Percentiles rank a stretch among this genome's conserved stretches.
Conservation (phyloP, 1,140 invertebrate genomes). For the Micrasema longulum region DNA sequence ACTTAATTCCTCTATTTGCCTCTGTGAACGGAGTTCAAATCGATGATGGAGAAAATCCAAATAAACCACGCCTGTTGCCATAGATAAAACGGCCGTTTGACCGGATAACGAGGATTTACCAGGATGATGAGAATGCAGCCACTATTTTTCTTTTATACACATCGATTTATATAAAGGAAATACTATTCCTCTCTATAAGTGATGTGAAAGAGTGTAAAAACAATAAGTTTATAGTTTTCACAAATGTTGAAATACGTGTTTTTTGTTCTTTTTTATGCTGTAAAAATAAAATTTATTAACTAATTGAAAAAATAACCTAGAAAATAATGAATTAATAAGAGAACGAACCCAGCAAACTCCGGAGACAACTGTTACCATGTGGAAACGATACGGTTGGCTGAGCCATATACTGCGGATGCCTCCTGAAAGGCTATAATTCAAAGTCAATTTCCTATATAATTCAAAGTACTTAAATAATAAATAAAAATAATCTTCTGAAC, state of each 20-base stretch:
- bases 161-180: no score
- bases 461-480: no score
- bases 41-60: constrained; percentile 7
- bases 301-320: constrained; percentile 3
- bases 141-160: not conserved
- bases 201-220: not conserved
- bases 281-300: constrained; percentile 12
- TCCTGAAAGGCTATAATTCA: no score
- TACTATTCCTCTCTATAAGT: no score
- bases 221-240: not conserved
- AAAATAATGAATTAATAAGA: no score
- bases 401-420: no score
- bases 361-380: no score
- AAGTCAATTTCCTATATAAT: no score
- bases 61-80: constrained; percentile 17
- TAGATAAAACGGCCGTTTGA: constrained; percentile 9
- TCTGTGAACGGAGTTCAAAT: not conserved
- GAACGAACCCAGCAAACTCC: no score
- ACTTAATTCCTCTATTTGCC: not conserved
- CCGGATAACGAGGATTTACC: constrained; percentile 22
- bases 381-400: no score
- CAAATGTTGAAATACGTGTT: not conserved
- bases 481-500: no score
- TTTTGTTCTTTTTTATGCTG: no score
- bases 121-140: not conserved